phyloP scores from a whole-genome alignment of 1,140 invertebrate species.

The Sesamia nonagrioides region DNA sequence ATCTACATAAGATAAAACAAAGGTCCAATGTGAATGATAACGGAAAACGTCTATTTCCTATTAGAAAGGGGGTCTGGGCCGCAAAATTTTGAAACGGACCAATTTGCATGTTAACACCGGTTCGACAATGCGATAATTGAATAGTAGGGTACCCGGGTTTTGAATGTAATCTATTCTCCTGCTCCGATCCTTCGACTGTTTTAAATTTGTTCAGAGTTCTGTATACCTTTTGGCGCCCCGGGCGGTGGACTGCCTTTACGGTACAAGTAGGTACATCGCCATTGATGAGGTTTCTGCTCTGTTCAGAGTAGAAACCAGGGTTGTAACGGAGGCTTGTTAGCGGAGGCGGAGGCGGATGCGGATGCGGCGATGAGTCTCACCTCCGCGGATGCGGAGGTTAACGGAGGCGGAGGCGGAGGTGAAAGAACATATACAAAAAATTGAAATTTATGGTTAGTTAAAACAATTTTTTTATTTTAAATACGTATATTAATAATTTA shows the following conservation, averaged over 20 bases:
- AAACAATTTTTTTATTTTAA: too few relatives aligned
- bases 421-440: too few relatives aligned
- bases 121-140: slow-evolving; percentile 74
- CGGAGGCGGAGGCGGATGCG: too few relatives aligned
- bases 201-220: slow-evolving; percentile 43
- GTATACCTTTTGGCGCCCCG: not conserved
- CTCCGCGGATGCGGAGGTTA: too few relatives aligned
- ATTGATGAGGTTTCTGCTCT: too few relatives aligned
- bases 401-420: too few relatives aligned
- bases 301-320: too few relatives aligned
- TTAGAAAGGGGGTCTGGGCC: slow-evolving; percentile 64
- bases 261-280: not conserved
- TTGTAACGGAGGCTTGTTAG: too few relatives aligned
- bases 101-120: slow-evolving; percentile 81
- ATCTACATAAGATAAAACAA: slow-evolving; percentile 76
- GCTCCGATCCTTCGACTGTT: slow-evolving; percentile 44
- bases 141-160: slow-evolving; percentile 59
- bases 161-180: slow-evolving; percentile 66
- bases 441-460: too few relatives aligned
- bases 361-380: too few relatives aligned
- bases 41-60: slow-evolving; percentile 78
- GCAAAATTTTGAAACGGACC: slow-evolving; percentile 71
- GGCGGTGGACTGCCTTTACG: not conserved
- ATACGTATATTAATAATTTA: too few relatives aligned
- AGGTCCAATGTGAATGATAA: slow-evolving; percentile 65